These are phyloP conservation scores for Yoshiicerus persimilis DNA, from an alignment of 1,140 invertebrate genomes.

Conservation along the genomic window DNA sequence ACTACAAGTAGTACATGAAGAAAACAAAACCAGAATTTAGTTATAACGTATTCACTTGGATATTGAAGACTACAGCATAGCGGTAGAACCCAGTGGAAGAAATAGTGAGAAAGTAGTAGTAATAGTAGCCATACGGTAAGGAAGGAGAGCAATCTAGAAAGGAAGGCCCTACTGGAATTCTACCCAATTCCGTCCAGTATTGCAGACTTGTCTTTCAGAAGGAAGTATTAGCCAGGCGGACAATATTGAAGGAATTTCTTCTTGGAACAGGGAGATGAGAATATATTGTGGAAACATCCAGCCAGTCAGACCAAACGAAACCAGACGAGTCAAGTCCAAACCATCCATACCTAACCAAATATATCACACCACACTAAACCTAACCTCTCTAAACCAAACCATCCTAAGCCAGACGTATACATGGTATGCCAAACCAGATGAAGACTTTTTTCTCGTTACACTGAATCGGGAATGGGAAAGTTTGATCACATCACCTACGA, in stretches of 20 bases:
- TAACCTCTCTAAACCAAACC: background rate
- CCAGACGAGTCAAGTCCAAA: background rate
- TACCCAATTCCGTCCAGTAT: background rate
- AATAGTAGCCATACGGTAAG: conserved; percentile 4
- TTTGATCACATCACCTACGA: conserved; percentile 9
- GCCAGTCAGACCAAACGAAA: background rate
- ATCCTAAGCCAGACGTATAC: background rate
- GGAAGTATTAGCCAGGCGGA: conserved; percentile 5
- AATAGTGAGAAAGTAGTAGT: background rate
- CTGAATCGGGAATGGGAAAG: conserved; percentile 5
- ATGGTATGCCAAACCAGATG: background rate
- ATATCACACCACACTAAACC: background rate
- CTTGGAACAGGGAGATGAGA: background rate
- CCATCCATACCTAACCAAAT: background rate
- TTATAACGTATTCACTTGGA: no score
- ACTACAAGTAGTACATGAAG: no score
- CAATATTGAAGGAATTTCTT: conserved; percentile 9
- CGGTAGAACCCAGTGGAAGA: no score
- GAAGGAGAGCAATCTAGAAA: background rate
- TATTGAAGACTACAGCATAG: no score
- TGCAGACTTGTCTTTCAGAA: background rate
- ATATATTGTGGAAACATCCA: background rate
- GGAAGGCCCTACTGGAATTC: background rate
- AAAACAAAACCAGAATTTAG: no score
- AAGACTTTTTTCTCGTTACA: conserved; percentile 17